These are phyloP conservation scores for Phaonia tiefii DNA, from an alignment of 2,888 invertebrate species.

Conservation along the genomic window DNA sequence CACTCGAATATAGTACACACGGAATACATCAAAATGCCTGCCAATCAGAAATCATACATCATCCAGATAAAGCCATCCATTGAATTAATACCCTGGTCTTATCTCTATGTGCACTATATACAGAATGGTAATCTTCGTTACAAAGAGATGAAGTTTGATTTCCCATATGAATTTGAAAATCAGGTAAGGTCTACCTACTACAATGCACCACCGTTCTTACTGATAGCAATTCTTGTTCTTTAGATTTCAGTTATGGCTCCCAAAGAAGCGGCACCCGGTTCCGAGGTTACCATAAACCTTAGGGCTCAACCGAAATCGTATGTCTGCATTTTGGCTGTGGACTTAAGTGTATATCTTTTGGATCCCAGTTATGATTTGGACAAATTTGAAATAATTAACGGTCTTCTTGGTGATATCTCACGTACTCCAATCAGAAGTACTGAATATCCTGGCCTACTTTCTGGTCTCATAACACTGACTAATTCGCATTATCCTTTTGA, in stretches of 20 bases:
- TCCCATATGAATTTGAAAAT: conserved; percentile 90
- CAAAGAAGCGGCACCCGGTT: conserved; percentile 87
- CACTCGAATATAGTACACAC: conserved; percentile 91
- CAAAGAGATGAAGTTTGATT: conserved; percentile 90
- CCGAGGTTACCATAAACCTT: conserved; percentile 82
- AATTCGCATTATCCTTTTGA: conserved; percentile 75
- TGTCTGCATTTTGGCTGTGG: conserved; percentile 93
- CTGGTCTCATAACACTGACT: conserved; percentile 76
- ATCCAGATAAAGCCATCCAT: conserved; percentile 87
- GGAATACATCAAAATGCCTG: conserved; percentile 85
- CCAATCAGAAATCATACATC: conserved; percentile 81
- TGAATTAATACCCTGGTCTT: conserved; percentile 91
- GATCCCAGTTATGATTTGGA: conserved; percentile 84
- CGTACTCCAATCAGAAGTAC: conserved; percentile 73
- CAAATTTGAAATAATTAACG: conserved; percentile 83
- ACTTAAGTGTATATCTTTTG: conserved; percentile 88
- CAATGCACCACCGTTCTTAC: neutral
- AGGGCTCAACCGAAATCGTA: conserved; percentile 89
- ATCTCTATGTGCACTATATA: conserved; percentile 90
- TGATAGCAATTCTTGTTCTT: neutral
- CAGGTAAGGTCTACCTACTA: conserved; percentile 84
- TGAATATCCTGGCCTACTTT: conserved; percentile 73
- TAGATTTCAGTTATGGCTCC: conserved; percentile 87
- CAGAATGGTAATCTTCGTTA: conserved; percentile 88
- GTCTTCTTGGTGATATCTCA: conserved; percentile 84